Conservation (phyloP, 2,113 vertebrate species). For the Desmodus rotundus region DNA sequence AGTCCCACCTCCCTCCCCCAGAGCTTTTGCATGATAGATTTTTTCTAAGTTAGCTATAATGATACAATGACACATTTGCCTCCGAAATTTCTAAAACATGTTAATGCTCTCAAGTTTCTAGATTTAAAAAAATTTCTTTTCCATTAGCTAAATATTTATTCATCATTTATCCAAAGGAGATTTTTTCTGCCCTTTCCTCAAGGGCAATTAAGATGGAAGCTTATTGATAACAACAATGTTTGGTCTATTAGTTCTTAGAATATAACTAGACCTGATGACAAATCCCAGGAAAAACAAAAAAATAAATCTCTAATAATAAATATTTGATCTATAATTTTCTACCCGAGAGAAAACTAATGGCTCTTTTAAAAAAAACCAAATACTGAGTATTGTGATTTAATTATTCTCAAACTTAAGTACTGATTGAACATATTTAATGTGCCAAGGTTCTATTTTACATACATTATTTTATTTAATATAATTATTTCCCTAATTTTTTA, state of each 20-base stretch:
- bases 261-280: neutral
- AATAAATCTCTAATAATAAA: neutral
- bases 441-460: neutral
- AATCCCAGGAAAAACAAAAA: neutral
- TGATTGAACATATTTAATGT: neutral
- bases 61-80: neutral
- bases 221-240: neutral
- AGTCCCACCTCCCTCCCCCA: no score
- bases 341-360: neutral
- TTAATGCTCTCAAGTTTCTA: neutral
- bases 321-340: neutral
- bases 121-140: neutral
- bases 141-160: neutral
- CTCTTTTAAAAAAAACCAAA: neutral
- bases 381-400: neutral
- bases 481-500: neutral
- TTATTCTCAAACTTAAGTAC: neutral
- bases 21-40: neutral
- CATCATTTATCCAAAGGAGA: neutral
- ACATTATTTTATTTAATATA: neutral
- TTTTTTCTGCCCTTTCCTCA: neutral
- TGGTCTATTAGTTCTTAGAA: neutral
- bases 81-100: neutral
- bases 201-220: neutral
- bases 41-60: neutral